These are phyloP conservation scores for Doryteuthis pealeii DNA, from an alignment of 1,140 invertebrate species.

Conservation along the genomic window DNA sequence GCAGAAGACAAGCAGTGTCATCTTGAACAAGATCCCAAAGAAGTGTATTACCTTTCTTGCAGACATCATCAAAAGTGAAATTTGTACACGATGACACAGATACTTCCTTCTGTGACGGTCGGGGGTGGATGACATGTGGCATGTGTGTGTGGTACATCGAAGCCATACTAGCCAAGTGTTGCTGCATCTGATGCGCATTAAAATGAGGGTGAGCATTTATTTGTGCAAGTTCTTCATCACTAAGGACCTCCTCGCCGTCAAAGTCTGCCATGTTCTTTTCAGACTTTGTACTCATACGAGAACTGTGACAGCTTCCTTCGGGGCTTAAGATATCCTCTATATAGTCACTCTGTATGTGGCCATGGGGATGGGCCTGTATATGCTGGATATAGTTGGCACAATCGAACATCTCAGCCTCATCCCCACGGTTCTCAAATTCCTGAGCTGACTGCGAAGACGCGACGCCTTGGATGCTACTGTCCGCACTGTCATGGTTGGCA, in stretches of 20 bases:
- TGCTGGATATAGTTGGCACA: slow-evolving; percentile 46
- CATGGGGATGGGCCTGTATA: slow-evolving; percentile 33
- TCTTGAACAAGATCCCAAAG: slow-evolving; percentile 94
- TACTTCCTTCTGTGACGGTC: slow-evolving; percentile 30
- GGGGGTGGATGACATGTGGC: slow-evolving; percentile 44
- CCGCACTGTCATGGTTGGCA: slow-evolving; percentile 8
- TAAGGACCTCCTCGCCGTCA: slow-evolving; percentile 87
- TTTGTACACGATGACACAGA: slow-evolving; percentile 27
- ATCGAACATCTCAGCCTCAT: slow-evolving; percentile 50
- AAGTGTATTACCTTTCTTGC: slow-evolving; percentile 81
- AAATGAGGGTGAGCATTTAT: slow-evolving; percentile 60
- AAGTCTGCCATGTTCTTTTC: slow-evolving; percentile 94
- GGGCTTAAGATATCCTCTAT: slow-evolving; percentile 67
- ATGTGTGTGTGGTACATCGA: slow-evolving; percentile 54
- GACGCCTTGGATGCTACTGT: slow-evolving; percentile 14
- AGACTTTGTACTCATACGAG: slow-evolving; percentile 87
- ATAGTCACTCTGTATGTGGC: slow-evolving; percentile 45
- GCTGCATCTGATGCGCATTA: slow-evolving; percentile 53
- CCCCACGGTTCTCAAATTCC: slow-evolving; percentile 17
- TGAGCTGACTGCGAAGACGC: slow-evolving; percentile 14
- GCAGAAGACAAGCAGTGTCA: slow-evolving; percentile 80
- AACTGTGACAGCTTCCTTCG: slow-evolving; percentile 68
- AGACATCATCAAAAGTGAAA: slow-evolving; percentile 54
- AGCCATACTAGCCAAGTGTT: slow-evolving; percentile 56
- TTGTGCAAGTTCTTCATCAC: slow-evolving; percentile 77